These are phyloP conservation scores for Megathymus violae DNA, from an alignment of 1,140 invertebrate genomes.

Conservation along the genomic window DNA sequence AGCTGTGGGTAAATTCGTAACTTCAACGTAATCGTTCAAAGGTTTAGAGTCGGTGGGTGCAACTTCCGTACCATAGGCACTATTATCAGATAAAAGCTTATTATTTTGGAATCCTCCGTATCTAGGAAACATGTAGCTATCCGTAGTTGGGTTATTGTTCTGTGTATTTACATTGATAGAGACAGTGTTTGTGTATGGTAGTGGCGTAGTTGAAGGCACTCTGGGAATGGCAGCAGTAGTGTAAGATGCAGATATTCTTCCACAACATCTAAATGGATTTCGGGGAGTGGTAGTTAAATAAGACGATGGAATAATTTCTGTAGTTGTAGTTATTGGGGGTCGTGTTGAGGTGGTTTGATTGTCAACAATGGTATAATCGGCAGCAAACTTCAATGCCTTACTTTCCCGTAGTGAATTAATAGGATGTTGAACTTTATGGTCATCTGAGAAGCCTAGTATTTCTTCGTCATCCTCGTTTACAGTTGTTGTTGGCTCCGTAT, in stretches of 20 bases:
- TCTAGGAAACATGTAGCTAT: conserved; percentile 68
- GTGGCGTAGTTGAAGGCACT: conserved; percentile 51
- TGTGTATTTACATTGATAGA: conserved; percentile 50
- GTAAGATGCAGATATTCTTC: conserved; percentile 77
- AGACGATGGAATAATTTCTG: conserved; percentile 43
- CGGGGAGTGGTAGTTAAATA: conserved; percentile 51
- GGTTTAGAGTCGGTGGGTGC: conserved; percentile 58
- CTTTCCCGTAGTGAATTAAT: conserved; percentile 60
- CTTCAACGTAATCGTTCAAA: conserved; percentile 67
- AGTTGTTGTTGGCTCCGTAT: conserved; percentile 81
- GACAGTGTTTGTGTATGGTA: conserved; percentile 59
- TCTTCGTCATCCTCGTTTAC: conserved; percentile 89
- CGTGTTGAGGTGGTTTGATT: conserved; percentile 55
- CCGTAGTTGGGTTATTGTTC: conserved; percentile 50
- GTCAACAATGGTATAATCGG: conserved; percentile 62
- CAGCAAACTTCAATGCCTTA: conserved; percentile 73
- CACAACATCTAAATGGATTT: conserved; percentile 74
- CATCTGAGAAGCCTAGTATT: conserved; percentile 90
- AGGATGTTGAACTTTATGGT: conserved; percentile 58
- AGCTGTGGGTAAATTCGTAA: conserved; percentile 69
- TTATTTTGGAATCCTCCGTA: conserved; percentile 84
- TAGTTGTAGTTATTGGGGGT: conserved; percentile 38
- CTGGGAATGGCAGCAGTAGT: conserved; percentile 60
- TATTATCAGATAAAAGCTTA: conserved; percentile 48
- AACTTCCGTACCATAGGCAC: conserved; percentile 63